Evolutionary conservation across 2,113 vertebrate genomes (phyloP), one percentile per base, ranked within the genome.

Genomic region (Hippocampus comes): DNA sequence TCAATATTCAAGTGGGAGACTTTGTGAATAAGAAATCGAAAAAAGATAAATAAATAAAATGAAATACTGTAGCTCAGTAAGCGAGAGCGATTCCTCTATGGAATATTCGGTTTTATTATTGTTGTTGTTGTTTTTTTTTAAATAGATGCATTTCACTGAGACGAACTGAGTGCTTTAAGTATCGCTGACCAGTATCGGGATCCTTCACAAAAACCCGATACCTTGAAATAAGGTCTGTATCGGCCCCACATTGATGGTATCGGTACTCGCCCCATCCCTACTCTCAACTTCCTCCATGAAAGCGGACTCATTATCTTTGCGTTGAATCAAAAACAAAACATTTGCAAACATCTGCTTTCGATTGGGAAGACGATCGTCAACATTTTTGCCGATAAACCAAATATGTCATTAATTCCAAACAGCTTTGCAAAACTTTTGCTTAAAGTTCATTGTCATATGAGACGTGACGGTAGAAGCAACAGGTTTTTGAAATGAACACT

Each of bases 401-500:
- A 18, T 14, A 5, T 4, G 9, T 14, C 2, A 66, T 66, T 46
- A 11, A 66, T 46, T 8, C 64, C 14, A 15, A 4, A 27, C n/a
- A 27, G 18, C 15, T 61, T 34, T 17, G 59, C 59, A 63, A 55
- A 77, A 68, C 23, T 65, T 53, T 9, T 34, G 30, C 30, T 34
- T 34, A 0, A 49, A 71, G 70, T 42, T 66, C n/a, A 75, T 4
- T 72, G 75, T 77, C 53, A 78, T 55, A 78, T 65, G 55, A 59
- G 72, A 60, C 63, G 42, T 65, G 49, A 69, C 48, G 20, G 63
- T 57, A 66, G 60, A 72, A 48, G 71, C 73, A 79, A 82, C 67
- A 69, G 61, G 38, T 71, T 85, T 83, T 78, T 70, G 77, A 78
- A 25, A 10, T 46, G 20, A 61, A 60, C 73, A 68, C 68, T 69